Evolutionary conservation across 1,140 invertebrate species (phyloP), one percentile per base, ranked within the genome.

Genomic region (Rhynchophorus ferrugineus): DNA sequence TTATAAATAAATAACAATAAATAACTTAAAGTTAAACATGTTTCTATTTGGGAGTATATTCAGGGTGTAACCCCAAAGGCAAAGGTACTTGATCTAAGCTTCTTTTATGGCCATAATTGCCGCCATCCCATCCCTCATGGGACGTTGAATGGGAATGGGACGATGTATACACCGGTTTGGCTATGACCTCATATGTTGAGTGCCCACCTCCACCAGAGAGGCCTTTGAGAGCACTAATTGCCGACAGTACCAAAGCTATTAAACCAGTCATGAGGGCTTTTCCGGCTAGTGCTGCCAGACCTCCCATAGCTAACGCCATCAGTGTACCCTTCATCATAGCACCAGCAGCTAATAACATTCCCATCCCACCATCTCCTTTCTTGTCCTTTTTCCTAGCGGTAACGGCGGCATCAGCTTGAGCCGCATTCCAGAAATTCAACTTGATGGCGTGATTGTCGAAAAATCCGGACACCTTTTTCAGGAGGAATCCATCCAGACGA

Each of bases 211-310:
- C 78, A 3, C 75, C 63, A 0, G 81, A 74, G n/a, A 87, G 61
- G 0, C 82, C 80, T 57, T 88, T 89, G 3, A 90, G 67, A 0
- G 85, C 85, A 18, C 87, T 77, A 21, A 90, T 80, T 1, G 81
- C 84, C 0, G 87, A 85, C 0, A 89, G 69, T 65, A 89, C 79
- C 1, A 89, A 69, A 0, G 87, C 84, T 77, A 89, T 83, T 20
- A 90, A 60, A 9, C 83, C 85, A 0, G 85, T 86, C 83, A 89
- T 88, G 7, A 90, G 64, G 1, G 87, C 87, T 69, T 90, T 90
- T n/a, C 87, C 87, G 2, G 87, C 85, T 2, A 89, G 69, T 34
- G 85, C 70, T 0, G 86, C 86, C 1, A 90, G 65, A 0, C 80
- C 84, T n/a, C 83, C 85, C 45, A 89, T 71, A 5, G 80, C 86